These are phyloP conservation scores for Gorsachius goisagi DNA, from an alignment of 2,113 vertebrate species.

Conservation along the genomic window DNA sequence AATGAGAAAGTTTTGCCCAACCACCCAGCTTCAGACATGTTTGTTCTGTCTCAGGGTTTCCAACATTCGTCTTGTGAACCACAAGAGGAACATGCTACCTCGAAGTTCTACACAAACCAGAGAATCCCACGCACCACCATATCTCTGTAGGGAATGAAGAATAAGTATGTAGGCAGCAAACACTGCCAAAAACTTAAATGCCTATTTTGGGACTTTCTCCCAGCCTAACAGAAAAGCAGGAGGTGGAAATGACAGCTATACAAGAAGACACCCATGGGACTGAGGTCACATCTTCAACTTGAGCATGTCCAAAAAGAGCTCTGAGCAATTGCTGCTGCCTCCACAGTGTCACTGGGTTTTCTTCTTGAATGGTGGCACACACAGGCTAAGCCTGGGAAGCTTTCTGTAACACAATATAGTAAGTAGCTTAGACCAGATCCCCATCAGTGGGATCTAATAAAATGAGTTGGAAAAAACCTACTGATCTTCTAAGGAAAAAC, in stretches of 20 bases:
- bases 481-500: neutral
- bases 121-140: neutral
- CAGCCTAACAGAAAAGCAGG: neutral
- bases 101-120: neutral
- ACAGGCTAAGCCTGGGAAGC: neutral
- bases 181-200: neutral
- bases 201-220: neutral
- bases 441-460: neutral
- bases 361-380: neutral
- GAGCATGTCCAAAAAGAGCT: neutral
- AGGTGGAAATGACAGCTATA: neutral
- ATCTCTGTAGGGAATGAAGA: neutral
- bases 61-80: neutral
- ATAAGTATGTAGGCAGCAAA: neutral
- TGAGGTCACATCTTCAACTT: neutral
- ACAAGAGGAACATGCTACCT: neutral
- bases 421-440: neutral
- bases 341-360: neutral
- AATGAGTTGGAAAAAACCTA: neutral
- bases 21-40: neutral
- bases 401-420: neutral
- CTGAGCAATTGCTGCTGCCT: neutral
- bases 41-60: neutral
- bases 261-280: neutral
- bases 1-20: neutral